These are phyloP conservation scores for Calliscelio sp. DNA, from an alignment of 2,888 invertebrate species.

Conservation along the genomic window DNA sequence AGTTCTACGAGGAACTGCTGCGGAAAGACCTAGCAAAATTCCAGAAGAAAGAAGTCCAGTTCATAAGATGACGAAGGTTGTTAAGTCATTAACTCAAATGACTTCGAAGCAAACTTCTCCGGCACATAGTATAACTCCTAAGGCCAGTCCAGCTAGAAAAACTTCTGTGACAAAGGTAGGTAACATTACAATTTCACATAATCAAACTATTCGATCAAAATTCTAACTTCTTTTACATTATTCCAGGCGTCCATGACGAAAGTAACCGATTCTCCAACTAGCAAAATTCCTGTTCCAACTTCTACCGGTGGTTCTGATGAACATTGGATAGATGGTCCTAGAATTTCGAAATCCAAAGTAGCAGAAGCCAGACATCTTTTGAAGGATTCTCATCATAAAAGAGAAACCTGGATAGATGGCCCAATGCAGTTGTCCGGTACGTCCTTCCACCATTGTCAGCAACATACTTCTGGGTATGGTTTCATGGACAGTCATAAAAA, in stretches of 20 bases:
- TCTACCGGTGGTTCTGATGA: constrained; percentile 90
- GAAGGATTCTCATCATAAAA: constrained; percentile 93
- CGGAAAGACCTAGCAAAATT: constrained; percentile 87
- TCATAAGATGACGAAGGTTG: constrained; percentile 86
- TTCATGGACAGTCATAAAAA: constrained; percentile 97
- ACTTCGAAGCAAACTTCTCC: constrained; percentile 87
- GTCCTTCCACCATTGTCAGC: constrained; percentile 86
- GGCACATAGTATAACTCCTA: constrained; percentile 88
- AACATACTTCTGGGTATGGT: constrained; percentile 90
- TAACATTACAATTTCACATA: no score
- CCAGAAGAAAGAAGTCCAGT: constrained; percentile 88
- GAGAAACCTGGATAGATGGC: constrained; percentile 98
- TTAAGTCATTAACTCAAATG: constrained; percentile 86
- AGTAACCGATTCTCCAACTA: constrained; percentile 83
- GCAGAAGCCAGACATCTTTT: constrained; percentile 93
- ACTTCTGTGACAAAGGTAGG: constrained; percentile 87
- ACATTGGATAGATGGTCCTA: constrained; percentile 98
- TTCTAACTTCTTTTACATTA: not conserved
- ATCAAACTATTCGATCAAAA: no score
- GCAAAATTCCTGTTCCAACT: constrained; percentile 85
- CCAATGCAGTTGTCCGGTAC: constrained; percentile 90
- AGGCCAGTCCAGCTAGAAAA: constrained; percentile 87
- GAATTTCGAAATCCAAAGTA: constrained; percentile 93
- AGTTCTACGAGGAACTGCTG: constrained; percentile 91
- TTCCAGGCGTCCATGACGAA: constrained; percentile 85